Conservation (phyloP, 2,888 invertebrate genomes). For the Leucophenga montana region DNA sequence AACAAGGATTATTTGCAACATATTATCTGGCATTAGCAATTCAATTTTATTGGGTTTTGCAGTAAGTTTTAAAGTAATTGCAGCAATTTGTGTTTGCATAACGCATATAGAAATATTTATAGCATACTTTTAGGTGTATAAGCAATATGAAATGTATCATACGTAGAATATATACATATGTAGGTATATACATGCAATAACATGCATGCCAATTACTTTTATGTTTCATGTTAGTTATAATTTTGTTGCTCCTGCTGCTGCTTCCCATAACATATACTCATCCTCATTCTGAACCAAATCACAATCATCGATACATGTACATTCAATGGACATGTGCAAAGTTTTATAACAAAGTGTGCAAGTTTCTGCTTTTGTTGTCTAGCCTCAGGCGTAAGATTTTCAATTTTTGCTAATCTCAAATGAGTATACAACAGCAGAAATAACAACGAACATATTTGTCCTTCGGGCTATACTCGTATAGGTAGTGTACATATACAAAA, state of each 20-base stretch:
- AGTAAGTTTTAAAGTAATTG: no score
- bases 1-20: conserved; percentile 56
- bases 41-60: conserved; percentile 52
- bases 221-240: conserved; percentile 35
- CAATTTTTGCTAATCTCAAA: conserved; percentile 68
- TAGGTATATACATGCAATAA: conserved; percentile 11
- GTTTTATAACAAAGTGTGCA: conserved; percentile 27
- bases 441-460: conserved; percentile 20
- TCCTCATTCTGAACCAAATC: conserved; percentile 58
- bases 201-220: conserved; percentile 55
- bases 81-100: no score
- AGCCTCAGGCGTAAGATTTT: conserved; percentile 57
- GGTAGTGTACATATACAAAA: conserved; percentile 30
- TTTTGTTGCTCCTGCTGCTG: background rate
- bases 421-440: conserved; percentile 44
- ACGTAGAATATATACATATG: no score
- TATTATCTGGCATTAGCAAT: conserved; percentile 61
- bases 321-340: conserved; percentile 16
- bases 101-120: conserved; percentile 1
- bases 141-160: conserved; percentile 7
- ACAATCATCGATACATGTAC: conserved; percentile 38
- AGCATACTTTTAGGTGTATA: conserved; percentile 10
- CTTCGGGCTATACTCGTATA: conserved; percentile 27
- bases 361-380: conserved; percentile 45
- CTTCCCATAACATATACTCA: conserved; percentile 47